These are phyloP conservation scores for Scaptodrosophila lebanonensis DNA, from an alignment of 1,140 invertebrate genomes.

Conservation along the genomic window DNA sequence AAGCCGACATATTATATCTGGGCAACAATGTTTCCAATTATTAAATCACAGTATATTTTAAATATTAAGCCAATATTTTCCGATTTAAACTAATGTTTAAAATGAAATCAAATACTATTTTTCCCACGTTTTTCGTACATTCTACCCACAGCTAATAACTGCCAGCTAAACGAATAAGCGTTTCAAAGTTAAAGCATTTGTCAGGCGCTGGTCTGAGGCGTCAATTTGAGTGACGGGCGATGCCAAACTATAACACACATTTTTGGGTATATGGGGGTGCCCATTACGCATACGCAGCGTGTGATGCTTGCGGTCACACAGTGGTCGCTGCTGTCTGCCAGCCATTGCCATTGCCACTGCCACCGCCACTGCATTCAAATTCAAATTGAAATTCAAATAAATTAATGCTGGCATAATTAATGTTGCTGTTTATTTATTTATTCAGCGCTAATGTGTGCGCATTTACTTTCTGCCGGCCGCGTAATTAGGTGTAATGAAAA, in stretches of 20 bases:
- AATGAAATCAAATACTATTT: no score
- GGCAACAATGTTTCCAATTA: no score
- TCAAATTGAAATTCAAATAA: conserved; percentile 5
- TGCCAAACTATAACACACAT: conserved; percentile 5
- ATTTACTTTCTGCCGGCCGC: background rate
- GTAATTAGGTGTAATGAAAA: conserved; percentile 51
- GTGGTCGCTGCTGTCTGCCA: conserved; percentile 20
- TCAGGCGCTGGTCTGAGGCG: no score
- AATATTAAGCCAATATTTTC: no score
- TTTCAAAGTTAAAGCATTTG: no score
- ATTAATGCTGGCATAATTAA: conserved; percentile 33
- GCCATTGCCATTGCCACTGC: background rate
- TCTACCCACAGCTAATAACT: no score
- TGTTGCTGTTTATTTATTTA: conserved; percentile 42
- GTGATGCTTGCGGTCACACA: conserved; percentile 1
- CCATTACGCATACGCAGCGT: conserved; percentile 23
- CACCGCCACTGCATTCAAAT: conserved; percentile 3
- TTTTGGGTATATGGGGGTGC: background rate
- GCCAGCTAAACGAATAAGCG: no score
- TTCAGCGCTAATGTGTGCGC: conserved; percentile 31
- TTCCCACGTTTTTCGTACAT: no score
- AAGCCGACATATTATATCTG: no score
- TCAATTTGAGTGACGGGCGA: conserved; percentile 3
- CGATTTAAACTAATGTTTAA: no score
- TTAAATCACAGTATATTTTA: no score